Conservation (phyloP, 2,797 vertebrate genomes). For the Borostomias antarcticus region DNA sequence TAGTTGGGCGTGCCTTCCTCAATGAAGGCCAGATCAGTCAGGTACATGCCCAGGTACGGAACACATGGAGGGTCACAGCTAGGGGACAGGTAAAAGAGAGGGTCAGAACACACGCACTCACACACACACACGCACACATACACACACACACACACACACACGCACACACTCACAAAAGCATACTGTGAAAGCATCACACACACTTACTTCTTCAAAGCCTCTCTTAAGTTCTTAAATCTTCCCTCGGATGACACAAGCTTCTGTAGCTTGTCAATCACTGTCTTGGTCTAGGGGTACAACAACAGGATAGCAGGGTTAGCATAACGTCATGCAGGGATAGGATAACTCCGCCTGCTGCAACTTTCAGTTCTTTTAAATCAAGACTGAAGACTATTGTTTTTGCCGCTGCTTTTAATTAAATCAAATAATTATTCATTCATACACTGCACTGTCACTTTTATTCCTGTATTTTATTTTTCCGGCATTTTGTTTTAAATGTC, state of each 20-base stretch:
- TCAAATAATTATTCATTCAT: too few species aligned
- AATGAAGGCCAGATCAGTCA: constrained; percentile 96
- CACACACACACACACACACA: constrained; percentile 3
- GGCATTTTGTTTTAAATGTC: too few species aligned
- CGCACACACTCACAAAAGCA: background rate
- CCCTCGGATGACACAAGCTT: constrained; percentile 96
- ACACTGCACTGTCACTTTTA: too few species aligned
- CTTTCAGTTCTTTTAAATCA: too few species aligned
- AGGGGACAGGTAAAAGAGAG: constrained; percentile 18
- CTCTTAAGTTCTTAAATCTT: constrained; percentile 96
- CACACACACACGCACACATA: background rate
- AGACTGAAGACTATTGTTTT: too few species aligned
- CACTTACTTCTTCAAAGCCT: constrained; percentile 94
- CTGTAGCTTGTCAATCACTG: constrained; percentile 94
- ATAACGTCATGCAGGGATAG: too few species aligned
- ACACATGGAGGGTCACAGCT: constrained; percentile 98
- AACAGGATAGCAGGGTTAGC: background rate
- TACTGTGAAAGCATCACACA: background rate
- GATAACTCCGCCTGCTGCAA: too few species aligned
- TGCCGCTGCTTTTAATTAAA: too few species aligned
- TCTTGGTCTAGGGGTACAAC: constrained; percentile 85
- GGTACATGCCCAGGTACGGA: constrained; percentile 97
- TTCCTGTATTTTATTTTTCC: too few species aligned
- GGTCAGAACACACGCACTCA: background rate
- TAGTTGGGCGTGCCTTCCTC: constrained; percentile 97